phyloP scores from a whole-genome alignment of 1,140 invertebrate species.

The Aricia agestis region DNA sequence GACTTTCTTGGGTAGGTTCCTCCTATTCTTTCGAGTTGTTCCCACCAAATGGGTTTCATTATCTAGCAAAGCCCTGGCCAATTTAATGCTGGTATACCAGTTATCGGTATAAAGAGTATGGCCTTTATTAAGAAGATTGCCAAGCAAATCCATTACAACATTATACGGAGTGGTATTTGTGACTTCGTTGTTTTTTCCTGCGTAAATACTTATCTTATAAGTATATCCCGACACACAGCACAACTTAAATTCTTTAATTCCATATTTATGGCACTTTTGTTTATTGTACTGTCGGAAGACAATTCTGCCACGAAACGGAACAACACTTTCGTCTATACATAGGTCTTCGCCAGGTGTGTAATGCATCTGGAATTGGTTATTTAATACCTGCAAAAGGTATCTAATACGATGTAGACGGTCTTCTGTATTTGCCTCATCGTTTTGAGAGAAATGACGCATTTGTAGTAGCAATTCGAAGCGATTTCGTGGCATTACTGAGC shows the following conservation, averaged over 20 bases:
- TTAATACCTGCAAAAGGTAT: conserved; percentile 31
- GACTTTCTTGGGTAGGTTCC: conserved; percentile 20
- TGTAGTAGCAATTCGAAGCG: conserved; percentile 33
- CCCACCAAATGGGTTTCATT: conserved; percentile 25
- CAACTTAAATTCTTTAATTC: conserved; percentile 57
- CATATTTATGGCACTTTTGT: conserved; percentile 56
- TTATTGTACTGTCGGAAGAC: conserved; percentile 54
- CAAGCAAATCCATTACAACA: too few species aligned
- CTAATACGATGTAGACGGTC: conserved; percentile 29
- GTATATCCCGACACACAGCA: conserved; percentile 49
- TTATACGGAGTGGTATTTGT: conserved; percentile 35
- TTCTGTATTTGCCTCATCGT: conserved; percentile 31
- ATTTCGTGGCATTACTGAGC: conserved; percentile 31
- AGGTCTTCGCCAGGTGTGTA: conserved; percentile 44
- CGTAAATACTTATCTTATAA: conserved; percentile 46
- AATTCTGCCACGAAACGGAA: conserved; percentile 52
- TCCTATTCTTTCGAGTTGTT: conserved; percentile 25
- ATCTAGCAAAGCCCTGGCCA: conserved; percentile 21
- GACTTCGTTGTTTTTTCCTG: conserved; percentile 40
- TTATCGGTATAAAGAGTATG: conserved; percentile 23
- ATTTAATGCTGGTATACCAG: conserved; percentile 22
- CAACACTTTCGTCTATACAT: conserved; percentile 41
- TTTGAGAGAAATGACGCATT: conserved; percentile 36
- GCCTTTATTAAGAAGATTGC: too few species aligned
- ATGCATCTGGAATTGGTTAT: conserved; percentile 44